A percentile compares a stretch with the other conserved stretches of the same genome.
Conservation (phyloP, 2,888 invertebrate species). For the Caenorhabditis sp. region DNA sequence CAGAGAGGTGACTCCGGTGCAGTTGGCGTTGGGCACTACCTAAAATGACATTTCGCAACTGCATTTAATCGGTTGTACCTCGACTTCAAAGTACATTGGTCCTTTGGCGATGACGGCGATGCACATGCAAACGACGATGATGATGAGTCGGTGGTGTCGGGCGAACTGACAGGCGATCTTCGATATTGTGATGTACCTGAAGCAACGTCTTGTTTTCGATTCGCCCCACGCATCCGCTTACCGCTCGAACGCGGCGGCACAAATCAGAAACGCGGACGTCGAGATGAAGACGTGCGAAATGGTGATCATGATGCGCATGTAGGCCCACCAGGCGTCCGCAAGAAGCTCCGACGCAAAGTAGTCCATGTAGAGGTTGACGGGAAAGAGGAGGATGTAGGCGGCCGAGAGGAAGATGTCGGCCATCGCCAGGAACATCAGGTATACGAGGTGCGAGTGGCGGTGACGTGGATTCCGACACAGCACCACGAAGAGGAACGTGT, state of each 20-base stretch:
- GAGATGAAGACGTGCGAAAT: slow-evolving; percentile 74
- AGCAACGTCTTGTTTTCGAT: neutral
- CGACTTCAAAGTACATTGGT: slow-evolving; percentile 74
- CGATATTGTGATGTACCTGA: slow-evolving; percentile 72
- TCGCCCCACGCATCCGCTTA: slow-evolving; percentile 70
- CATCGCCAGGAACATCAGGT: slow-evolving; percentile 73
- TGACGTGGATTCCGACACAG: slow-evolving; percentile 68
- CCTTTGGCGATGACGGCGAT: slow-evolving; percentile 74
- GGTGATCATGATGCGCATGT: slow-evolving; percentile 71
- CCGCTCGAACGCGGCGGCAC: slow-evolving; percentile 74
- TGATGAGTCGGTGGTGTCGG: slow-evolving; percentile 61
- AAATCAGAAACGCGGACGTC: slow-evolving; percentile 73
- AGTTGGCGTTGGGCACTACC: slow-evolving; percentile 72
- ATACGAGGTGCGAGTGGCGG: slow-evolving; percentile 72
- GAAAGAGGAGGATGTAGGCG: slow-evolving; percentile 76
- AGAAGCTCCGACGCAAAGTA: slow-evolving; percentile 71
- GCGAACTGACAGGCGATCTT: slow-evolving; percentile 72
- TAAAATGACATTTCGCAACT: slow-evolving; percentile 19
- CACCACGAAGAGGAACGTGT: slow-evolving; percentile 75
- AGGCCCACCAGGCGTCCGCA: slow-evolving; percentile 72
- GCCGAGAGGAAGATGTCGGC: slow-evolving; percentile 77
- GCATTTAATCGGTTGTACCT: slow-evolving; percentile 55
- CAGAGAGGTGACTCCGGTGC: slow-evolving; percentile 74
- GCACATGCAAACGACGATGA: slow-evolving; percentile 60
- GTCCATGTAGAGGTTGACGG: slow-evolving; percentile 76